Percentiles rank a stretch among this genome's conserved stretches.
These are phyloP conservation scores for Fragum whitleyi DNA, from an alignment of 2,888 invertebrate genomes.

Conservation along the genomic window DNA sequence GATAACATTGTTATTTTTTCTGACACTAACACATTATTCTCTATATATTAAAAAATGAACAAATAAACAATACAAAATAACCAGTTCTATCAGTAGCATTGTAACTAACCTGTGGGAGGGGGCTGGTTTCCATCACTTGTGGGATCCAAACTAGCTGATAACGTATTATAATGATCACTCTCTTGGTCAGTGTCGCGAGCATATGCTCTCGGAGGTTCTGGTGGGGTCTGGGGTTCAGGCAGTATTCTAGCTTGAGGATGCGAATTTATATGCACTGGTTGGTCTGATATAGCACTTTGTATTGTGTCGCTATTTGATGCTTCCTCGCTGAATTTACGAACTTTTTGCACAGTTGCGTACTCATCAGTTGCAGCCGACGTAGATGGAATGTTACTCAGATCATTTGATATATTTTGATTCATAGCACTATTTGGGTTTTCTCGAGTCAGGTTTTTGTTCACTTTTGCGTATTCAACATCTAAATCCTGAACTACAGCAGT, in stretches of 20 bases:
- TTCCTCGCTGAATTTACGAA: constrained; percentile 45
- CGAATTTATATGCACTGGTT: background rate
- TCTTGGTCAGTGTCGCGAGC: constrained; percentile 40
- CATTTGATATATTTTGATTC: background rate
- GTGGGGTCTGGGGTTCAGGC: constrained; percentile 26
- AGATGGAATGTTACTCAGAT: constrained; percentile 11
- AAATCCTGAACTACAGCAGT: constrained; percentile 49
- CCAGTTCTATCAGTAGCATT: no score
- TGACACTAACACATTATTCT: no score
- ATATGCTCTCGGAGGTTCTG: constrained; percentile 66
- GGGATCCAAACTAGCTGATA: constrained; percentile 6
- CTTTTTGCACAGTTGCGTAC: constrained; percentile 69
- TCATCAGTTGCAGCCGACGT: constrained; percentile 53
- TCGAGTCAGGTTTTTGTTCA: constrained; percentile 43
- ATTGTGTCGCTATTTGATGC: constrained; percentile 12
- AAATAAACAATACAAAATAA: no score
- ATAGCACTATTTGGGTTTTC: constrained; percentile 21
- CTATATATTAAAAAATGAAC: no score
- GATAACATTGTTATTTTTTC: no score
- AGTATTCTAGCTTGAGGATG: background rate
- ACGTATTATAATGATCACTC: constrained; percentile 57
- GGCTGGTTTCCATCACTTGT: background rate
- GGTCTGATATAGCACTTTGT: constrained; percentile 23
- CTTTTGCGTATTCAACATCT: constrained; percentile 63
- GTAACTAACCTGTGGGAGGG: background rate